A percentile compares a stretch with the other conserved stretches of the same genome.
Conservation (phyloP, 2,888 invertebrate species). For the Liopterus haemorrhoidalis region DNA sequence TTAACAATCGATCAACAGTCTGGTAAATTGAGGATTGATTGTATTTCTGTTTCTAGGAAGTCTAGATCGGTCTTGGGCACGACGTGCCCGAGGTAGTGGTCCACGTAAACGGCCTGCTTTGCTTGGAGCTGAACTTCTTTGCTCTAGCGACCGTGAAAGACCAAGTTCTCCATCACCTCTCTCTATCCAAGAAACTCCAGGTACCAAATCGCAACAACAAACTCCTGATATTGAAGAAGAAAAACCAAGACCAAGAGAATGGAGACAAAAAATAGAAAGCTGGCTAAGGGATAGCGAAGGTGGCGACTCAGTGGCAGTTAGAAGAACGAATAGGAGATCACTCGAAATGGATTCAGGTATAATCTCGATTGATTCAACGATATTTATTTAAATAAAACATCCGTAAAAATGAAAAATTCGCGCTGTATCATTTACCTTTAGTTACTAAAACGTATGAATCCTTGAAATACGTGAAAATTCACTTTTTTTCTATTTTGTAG, state of each 20-base stretch:
- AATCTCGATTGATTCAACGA: neutral
- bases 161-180: constrained; percentile 63
- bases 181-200: constrained; percentile 54
- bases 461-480: constrained; percentile 1
- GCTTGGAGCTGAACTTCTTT: constrained; percentile 65
- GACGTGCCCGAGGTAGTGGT: constrained; percentile 67
- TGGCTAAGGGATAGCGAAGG: constrained; percentile 86
- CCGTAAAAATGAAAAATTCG: neutral
- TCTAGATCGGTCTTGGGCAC: constrained; percentile 81
- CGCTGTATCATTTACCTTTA: neutral
- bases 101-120: constrained; percentile 73
- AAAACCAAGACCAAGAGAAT: constrained; percentile 56
- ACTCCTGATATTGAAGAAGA: neutral
- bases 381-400: constrained; percentile 3
- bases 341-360: constrained; percentile 80
- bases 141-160: constrained; percentile 65
- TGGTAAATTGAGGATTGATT: neutral
- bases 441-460: neutral
- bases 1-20: neutral
- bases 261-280: constrained; percentile 85
- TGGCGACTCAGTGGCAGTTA: constrained; percentile 52
- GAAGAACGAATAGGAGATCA: constrained; percentile 67
- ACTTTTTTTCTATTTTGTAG: constrained; percentile 43
- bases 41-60: constrained; percentile 8
- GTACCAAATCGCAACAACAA: constrained; percentile 28